Conservation (phyloP, 2,113 vertebrate species). For the Chitala chitala region DNA sequence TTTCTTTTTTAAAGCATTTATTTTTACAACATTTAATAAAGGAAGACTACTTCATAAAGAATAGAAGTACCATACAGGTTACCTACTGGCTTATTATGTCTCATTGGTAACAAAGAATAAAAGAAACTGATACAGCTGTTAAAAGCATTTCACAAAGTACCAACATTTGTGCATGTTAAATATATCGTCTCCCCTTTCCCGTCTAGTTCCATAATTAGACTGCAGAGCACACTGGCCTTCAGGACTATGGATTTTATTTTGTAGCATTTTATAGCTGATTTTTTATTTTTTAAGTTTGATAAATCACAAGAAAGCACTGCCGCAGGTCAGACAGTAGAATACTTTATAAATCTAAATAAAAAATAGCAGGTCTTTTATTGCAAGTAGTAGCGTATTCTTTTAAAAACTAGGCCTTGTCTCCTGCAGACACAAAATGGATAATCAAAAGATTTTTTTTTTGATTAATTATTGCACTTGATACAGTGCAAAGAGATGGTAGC, state of each 20-base stretch:
- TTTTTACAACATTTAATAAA: no score
- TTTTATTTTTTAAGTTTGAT: not conserved
- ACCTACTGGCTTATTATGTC: not conserved
- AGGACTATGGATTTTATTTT: not conserved
- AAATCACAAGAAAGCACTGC: not conserved
- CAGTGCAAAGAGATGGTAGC: not conserved
- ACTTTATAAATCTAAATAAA: not conserved
- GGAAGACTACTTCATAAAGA: no score
- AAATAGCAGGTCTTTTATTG: not conserved
- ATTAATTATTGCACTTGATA: constrained; percentile 17
- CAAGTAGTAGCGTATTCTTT: not conserved
- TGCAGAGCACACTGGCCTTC: not conserved
- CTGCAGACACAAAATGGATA: not conserved
- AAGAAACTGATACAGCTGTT: not conserved
- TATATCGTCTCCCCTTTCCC: not conserved
- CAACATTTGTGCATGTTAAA: not conserved
- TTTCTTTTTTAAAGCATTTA: no score
- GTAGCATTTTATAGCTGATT: not conserved
- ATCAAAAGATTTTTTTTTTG: constrained; percentile 4
- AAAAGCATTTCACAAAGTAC: not conserved
- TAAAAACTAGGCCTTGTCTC: not conserved
- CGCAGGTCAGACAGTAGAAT: not conserved
- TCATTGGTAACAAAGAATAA: not conserved
- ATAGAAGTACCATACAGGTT: no score
- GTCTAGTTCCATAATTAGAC: not conserved